Base-by-base conservation (phyloP, 1,140 invertebrate genomes). In the Drosophila orena region DNA sequence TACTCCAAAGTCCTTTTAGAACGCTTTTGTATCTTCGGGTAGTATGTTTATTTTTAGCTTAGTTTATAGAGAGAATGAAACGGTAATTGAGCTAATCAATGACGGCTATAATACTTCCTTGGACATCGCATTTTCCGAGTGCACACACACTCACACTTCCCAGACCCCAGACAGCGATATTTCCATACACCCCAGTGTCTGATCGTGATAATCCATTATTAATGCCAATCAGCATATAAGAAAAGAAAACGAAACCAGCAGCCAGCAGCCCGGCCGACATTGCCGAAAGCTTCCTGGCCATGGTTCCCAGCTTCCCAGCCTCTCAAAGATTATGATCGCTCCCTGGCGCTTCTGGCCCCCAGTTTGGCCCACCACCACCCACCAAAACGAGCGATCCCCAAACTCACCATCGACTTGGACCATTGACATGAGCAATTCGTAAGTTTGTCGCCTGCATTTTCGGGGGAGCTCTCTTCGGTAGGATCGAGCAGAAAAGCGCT, bases 121-220 rank as follows among this genome's bases (percentile, higher is more conserved):
- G 2, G 14, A n/a, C 35, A 30, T 30, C 8, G 7, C 7, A 8
- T 65, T 65, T n/a, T 42, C 44, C 5, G 3, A 65, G 64, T 68
- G 64, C 44, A 65, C 30, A 35, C 46, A 52, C 46, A 68, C 59
- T 68, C 64, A 68, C 64, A 65, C 64, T 68, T 68, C 46, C 46
- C 46, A 15, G 15, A 75, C 49, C 46, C 46, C 46, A 15, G 15
- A 75, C 49, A 62, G 50, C 77, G 77, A 91, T 91, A 91, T 84
- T 91, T 91, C 89, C 88, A 88, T 91, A 88, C 60, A 69, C 64
- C 61, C 64, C 58, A 68, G 35, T 30, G 55, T 47, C 54, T 74
- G 79, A 77, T 92, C 91, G 91, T 92, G 91, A 92, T 92, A 92
- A 92, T 92, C 91, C 91, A 92, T 92, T 92, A 92, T 92, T 92